These are phyloP conservation scores for Brachionus manjavacas DNA, from an alignment of 1,140 invertebrate species.

Conservation along the genomic window DNA sequence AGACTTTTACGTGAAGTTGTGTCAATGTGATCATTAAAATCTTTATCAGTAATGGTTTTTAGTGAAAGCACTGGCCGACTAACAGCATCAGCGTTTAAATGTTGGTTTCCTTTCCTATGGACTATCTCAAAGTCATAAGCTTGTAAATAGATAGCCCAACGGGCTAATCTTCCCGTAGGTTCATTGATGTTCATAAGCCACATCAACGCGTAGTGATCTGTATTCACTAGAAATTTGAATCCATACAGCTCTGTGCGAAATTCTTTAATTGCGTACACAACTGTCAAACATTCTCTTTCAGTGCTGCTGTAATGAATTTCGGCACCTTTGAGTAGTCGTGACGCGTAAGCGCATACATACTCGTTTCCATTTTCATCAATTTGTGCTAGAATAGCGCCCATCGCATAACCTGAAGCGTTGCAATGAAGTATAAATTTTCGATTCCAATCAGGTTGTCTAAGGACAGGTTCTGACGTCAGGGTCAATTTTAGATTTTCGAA, in stretches of 20 bases:
- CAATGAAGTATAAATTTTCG: slow-evolving; percentile 45
- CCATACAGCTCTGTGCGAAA: neutral
- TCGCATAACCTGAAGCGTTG: slow-evolving; percentile 45
- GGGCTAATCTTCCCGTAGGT: no score
- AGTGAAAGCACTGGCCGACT: no score
- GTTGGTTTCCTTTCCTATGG: no score
- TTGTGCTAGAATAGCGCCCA: slow-evolving; percentile 28
- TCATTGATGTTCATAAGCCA: slow-evolving; percentile 20
- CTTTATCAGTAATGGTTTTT: neutral
- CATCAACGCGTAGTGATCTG: neutral
- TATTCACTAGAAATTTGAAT: neutral
- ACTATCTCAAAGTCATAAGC: no score
- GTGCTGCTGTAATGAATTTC: no score
- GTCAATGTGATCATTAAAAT: neutral
- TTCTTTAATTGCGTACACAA: neutral
- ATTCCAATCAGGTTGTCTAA: slow-evolving; percentile 46
- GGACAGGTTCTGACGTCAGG: slow-evolving; percentile 44
- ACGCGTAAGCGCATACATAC: slow-evolving; percentile 47
- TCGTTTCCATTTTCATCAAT: neutral
- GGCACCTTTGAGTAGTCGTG: slow-evolving; percentile 50
- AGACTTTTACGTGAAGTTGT: neutral
- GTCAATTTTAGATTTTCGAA: slow-evolving; percentile 44
- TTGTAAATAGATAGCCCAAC: no score
- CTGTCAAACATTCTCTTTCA: slow-evolving; percentile 47
- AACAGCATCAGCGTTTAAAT: no score